Percentiles rank a stretch among this genome's conserved stretches.
Conservation (phyloP, 2,113 vertebrate species). For the Gobius niger region DNA sequence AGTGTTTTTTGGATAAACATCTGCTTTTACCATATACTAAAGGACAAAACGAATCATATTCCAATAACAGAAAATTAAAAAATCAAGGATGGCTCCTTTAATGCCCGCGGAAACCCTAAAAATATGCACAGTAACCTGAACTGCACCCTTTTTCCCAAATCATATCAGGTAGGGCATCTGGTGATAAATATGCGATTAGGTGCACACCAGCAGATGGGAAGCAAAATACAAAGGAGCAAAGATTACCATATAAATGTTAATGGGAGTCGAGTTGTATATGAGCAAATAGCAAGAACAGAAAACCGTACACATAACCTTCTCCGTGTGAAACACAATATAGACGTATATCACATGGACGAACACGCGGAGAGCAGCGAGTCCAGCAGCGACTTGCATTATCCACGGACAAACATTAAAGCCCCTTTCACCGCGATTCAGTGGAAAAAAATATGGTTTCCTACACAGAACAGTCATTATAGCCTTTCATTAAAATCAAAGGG, state of each 20-base stretch:
- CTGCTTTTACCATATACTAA: no score
- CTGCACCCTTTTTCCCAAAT: no score
- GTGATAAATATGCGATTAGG: no score
- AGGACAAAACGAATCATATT: no score
- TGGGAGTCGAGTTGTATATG: not conserved
- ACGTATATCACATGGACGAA: not conserved
- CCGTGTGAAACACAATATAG: not conserved
- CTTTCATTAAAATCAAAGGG: constrained; percentile 48
- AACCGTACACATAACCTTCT: not conserved
- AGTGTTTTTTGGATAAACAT: no score
- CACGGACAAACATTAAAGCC: constrained; percentile 40
- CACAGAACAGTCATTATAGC: constrained; percentile 24
- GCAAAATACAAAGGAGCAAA: not conserved
- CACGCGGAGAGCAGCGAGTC: not conserved
- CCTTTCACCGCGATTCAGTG: constrained; percentile 14
- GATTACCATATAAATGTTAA: not conserved
- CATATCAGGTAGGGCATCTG: no score
- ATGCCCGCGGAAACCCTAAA: no score
- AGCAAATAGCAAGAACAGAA: not conserved
- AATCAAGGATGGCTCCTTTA: no score
- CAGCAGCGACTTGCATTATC: constrained; percentile 30
- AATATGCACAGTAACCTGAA: no score
- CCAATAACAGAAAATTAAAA: no score
- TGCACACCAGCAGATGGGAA: no score
- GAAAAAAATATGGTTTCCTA: constrained; percentile 8